Percentiles rank a stretch among this genome's conserved stretches.
Conservation (phyloP, 2,113 vertebrate species). For the Buteo buteo region DNA sequence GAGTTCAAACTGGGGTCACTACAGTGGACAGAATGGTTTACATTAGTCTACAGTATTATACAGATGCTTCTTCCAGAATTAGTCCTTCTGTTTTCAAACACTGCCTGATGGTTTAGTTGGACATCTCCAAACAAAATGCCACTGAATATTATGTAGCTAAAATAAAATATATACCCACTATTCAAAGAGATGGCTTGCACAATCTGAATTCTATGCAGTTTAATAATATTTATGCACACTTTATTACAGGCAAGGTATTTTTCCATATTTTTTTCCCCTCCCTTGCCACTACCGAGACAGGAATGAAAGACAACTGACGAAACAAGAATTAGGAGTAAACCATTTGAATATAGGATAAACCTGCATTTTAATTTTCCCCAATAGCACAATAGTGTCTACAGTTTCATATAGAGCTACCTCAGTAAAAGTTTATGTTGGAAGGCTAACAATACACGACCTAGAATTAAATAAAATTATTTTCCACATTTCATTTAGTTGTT, state of each 20-base stretch:
- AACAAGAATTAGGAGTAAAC: not conserved
- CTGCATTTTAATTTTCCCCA: not conserved
- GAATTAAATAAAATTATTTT: not conserved
- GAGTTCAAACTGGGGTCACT: not conserved
- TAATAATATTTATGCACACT: not conserved
- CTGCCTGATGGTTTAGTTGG: not conserved
- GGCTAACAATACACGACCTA: not conserved
- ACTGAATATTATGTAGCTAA: not conserved
- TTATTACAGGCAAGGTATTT: not conserved
- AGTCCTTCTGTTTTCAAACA: not conserved
- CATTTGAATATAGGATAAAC: not conserved
- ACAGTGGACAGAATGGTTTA: not conserved
- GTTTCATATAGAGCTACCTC: not conserved
- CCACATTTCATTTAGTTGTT: not conserved
- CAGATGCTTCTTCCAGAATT: not conserved
- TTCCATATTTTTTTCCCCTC: fast-evolving
- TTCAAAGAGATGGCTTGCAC: not conserved
- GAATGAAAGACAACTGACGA: not conserved
- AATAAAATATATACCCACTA: not conserved
- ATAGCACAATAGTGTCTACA: not conserved
- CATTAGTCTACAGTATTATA: not conserved
- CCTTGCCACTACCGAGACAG: not conserved
- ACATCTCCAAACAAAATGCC: not conserved
- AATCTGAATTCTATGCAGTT: not conserved
- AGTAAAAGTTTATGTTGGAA: not conserved